Evolutionary conservation across 1,140 invertebrate species (phyloP).

Genomic region (Hyles vespertilio): DNA sequence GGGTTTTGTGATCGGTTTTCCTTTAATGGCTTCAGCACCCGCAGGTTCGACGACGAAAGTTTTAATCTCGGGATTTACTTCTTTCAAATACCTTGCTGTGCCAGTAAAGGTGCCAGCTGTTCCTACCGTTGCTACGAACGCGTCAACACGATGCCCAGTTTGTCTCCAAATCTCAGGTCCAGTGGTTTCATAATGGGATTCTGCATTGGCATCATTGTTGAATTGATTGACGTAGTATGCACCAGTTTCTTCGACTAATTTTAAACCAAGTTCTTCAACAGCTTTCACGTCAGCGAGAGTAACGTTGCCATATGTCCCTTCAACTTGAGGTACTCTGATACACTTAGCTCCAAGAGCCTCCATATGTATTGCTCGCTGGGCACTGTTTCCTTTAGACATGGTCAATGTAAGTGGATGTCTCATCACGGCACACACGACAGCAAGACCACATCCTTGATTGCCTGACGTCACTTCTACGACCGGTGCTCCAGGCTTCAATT

Average conservation of each 20-base stretch:
- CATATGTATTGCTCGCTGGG: conserved; percentile 61
- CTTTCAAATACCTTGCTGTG: conserved; percentile 55
- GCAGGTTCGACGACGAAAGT: conserved; percentile 54
- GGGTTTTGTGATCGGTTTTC: conserved; percentile 53
- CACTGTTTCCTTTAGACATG: conserved; percentile 64
- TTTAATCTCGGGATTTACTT: conserved; percentile 50
- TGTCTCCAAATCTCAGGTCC: conserved; percentile 68
- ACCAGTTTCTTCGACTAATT: conserved; percentile 42
- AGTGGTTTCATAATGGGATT: conserved; percentile 52
- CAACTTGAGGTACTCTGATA: conserved; percentile 55
- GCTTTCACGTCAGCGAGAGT: conserved; percentile 53
- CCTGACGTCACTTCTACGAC: conserved; percentile 64
- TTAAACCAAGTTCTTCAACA: conserved; percentile 48
- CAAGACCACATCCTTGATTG: conserved; percentile 62
- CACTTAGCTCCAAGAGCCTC: conserved; percentile 64
- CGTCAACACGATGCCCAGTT: conserved; percentile 57
- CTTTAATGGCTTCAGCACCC: conserved; percentile 57
- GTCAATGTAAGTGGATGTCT: conserved; percentile 54
- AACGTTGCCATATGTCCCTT: conserved; percentile 65
- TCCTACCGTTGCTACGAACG: conserved; percentile 58
- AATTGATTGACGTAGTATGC: conserved; percentile 64
- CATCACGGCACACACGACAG: conserved; percentile 60
- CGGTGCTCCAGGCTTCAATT: conserved; percentile 44
- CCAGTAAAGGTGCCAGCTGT: conserved; percentile 61
- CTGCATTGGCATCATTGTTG: conserved; percentile 44